Conservation (phyloP, 1,140 invertebrate genomes). For the Ostrea denselamellosa region DNA sequence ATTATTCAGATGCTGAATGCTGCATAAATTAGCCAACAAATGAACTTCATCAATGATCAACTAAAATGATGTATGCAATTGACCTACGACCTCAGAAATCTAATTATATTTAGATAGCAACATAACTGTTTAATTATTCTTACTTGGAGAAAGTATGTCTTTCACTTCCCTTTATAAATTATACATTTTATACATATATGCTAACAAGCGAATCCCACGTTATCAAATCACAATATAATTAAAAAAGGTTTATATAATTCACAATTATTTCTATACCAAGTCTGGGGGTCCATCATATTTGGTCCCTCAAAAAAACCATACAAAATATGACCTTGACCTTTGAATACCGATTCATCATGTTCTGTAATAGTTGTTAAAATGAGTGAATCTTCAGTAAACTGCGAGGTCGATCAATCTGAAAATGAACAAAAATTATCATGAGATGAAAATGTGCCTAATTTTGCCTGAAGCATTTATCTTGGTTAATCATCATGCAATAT, state of each 20-base stretch:
- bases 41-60: background rate
- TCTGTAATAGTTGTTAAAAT: background rate
- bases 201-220: too few species aligned
- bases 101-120: background rate
- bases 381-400: conserved; percentile 67
- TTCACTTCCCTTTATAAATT: too few species aligned
- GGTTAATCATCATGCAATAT: background rate
- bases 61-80: background rate
- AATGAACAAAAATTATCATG: conserved; percentile 37
- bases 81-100: background rate
- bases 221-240: background rate
- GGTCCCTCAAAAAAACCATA: background rate
- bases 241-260: background rate
- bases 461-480: background rate
- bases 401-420: conserved; percentile 70
- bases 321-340: background rate
- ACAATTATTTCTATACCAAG: background rate
- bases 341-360: background rate
- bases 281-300: background rate
- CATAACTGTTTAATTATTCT: too few species aligned
- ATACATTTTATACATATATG: too few species aligned
- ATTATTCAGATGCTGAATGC: background rate
- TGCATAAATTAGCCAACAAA: background rate
- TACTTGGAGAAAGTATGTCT: too few species aligned
- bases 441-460: background rate